Evolutionary conservation across 2,888 invertebrate species (phyloP).

Genomic region (Galerucella calmariensis): DNA sequence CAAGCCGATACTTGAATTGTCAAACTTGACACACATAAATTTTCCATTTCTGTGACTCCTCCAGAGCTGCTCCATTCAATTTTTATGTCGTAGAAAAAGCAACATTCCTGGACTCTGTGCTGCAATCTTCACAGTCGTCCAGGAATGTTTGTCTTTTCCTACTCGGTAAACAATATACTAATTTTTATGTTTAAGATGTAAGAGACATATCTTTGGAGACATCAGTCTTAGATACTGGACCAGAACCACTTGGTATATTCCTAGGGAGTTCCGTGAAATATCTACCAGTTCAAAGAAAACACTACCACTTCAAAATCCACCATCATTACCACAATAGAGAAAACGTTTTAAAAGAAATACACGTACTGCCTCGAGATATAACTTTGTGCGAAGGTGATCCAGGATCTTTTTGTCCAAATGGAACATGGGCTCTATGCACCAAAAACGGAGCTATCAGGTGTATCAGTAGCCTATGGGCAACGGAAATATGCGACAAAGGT

Average conservation of each 20-base stretch:
- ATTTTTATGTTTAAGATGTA: not conserved
- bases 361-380: slow-evolving; percentile 23
- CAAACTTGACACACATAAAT: too few relatives aligned
- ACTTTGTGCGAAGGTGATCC: slow-evolving; percentile 19
- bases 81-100: too few relatives aligned
- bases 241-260: slow-evolving; percentile 15
- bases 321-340: slow-evolving; percentile 24
- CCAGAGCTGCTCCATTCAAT: too few relatives aligned
- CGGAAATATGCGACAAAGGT: slow-evolving; percentile 12
- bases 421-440: slow-evolving; percentile 19
- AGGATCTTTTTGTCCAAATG: slow-evolving; percentile 22
- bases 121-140: too few relatives aligned
- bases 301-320: slow-evolving; percentile 22
- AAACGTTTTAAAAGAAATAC: slow-evolving; percentile 8
- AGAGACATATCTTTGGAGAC: not conserved
- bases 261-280: slow-evolving; percentile 9
- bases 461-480: slow-evolving; percentile 24
- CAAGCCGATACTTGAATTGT: too few relatives aligned
- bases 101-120: too few relatives aligned
- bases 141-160: too few relatives aligned
- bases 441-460: slow-evolving; percentile 29
- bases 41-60: too few relatives aligned
- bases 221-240: slow-evolving; percentile 19
- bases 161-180: too few relatives aligned
- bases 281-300: slow-evolving; percentile 15